Base-by-base conservation (phyloP, 2,113 vertebrate genomes). In the Lasiurus cinereus region DNA sequence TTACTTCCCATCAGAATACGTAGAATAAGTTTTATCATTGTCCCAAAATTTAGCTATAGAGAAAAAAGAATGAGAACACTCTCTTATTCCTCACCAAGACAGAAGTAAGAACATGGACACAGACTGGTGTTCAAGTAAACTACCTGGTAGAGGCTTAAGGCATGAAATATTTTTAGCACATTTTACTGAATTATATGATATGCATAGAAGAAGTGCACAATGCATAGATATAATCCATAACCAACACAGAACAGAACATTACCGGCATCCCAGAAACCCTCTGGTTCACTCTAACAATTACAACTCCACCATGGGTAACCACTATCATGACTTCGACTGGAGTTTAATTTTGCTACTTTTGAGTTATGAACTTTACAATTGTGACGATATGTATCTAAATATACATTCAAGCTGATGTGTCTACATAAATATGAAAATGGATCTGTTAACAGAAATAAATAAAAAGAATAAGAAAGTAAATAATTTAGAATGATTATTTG, bases 361-460 rank as follows among this genome's bases (percentile, higher is more conserved):
- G 50, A 66, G 11, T 31, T 84, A 6, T 43, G 27, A 14, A 48
- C 46, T 43, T 16, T 67, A 52, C 59, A 36, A 72, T 91, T 88
- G 36, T 33, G 50, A 78, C 69, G 4, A 9, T 67, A 54, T 24
- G 15, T 78, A 56, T 43, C 27, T 72, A 66, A 36, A 18, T 46
- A 46, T 27, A 62, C 5, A 74, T 83, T 48, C 8, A 62, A 46
- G 0, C 11, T 67, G 18, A 5, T 46, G 7, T 78, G n/a, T 69
- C 24, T 46, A 91, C 52, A 31, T 76, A 31, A 91, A 80, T 21
- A 73, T 15, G 67, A 90, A 90, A 87, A 88, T 13, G 46, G n/a
- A 46, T 13, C 66, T 78, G 82, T 14, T 24, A 46, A 64, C 29
- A 77, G 27, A 77, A n/a, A 90, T 39, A 56, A 46, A 84, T 39